Conservation (phyloP, 2,113 vertebrate genomes). For the Riparia riparia region DNA sequence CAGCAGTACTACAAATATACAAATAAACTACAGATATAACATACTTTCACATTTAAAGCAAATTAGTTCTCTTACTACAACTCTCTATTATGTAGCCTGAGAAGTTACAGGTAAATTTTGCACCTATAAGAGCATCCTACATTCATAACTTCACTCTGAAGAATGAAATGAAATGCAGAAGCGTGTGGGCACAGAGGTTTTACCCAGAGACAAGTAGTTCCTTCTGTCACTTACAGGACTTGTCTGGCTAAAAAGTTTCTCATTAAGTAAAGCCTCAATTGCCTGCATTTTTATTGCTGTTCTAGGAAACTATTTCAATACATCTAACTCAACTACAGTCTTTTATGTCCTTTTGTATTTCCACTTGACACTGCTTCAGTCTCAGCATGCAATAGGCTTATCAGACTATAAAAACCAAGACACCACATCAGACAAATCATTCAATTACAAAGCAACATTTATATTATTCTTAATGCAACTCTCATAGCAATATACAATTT, state of each 20-base stretch:
- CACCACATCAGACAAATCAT: neutral
- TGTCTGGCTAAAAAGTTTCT: neutral
- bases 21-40: neutral
- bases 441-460: neutral
- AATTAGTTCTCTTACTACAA: neutral
- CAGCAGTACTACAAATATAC: neutral
- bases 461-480: neutral
- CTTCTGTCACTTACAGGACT: neutral
- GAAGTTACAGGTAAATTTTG: neutral
- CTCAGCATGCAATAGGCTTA: neutral
- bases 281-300: neutral
- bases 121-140: neutral
- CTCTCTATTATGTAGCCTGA: neutral
- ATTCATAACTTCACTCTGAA: neutral
- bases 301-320: neutral
- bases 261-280: neutral
- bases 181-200: accelerated
- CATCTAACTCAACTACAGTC: neutral
- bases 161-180: neutral
- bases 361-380: neutral
- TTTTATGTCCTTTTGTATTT: neutral
- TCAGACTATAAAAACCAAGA: neutral
- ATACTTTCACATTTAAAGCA: neutral
- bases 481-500: neutral
- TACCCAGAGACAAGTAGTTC: neutral